Percentiles rank a stretch among this genome's conserved stretches.
phyloP scores from a whole-genome alignment of 2,888 invertebrate genomes.

The Deilephila elpenor region DNA sequence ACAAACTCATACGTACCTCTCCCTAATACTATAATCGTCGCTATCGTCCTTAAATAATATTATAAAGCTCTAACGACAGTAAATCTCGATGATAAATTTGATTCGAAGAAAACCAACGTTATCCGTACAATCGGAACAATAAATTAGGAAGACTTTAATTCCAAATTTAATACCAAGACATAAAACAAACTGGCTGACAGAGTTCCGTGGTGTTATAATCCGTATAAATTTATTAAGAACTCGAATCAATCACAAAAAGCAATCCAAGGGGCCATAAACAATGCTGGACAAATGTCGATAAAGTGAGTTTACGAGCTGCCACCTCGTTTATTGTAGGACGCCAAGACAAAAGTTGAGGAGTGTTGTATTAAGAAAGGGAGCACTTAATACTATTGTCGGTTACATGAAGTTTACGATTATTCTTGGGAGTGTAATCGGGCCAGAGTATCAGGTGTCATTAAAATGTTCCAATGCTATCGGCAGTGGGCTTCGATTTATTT shows the following conservation, averaged over 20 bases:
- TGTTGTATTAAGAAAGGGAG: constrained; percentile 68
- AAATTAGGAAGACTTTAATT: constrained; percentile 60
- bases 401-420: constrained; percentile 69
- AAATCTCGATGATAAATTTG: constrained; percentile 61
- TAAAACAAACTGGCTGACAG: constrained; percentile 69
- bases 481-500: constrained; percentile 62
- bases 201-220: constrained; percentile 58
- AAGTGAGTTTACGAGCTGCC: constrained; percentile 78
- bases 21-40: constrained; percentile 28
- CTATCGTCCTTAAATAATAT: constrained; percentile 42
- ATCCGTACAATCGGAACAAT: constrained; percentile 57
- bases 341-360: constrained; percentile 68
- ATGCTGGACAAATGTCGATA: constrained; percentile 73
- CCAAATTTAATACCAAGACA: constrained; percentile 63
- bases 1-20: constrained; percentile 42
- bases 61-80: constrained; percentile 56
- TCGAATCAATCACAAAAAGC: constrained; percentile 79
- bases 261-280: constrained; percentile 78
- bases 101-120: constrained; percentile 64
- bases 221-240: constrained; percentile 71
- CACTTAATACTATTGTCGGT: constrained; percentile 65
- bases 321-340: constrained; percentile 75
- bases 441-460: constrained; percentile 65
- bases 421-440: constrained; percentile 55
- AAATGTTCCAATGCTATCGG: constrained; percentile 61